Evolutionary conservation across 1,140 invertebrate species (phyloP).

Genomic region (Caerostris darwini): DNA sequence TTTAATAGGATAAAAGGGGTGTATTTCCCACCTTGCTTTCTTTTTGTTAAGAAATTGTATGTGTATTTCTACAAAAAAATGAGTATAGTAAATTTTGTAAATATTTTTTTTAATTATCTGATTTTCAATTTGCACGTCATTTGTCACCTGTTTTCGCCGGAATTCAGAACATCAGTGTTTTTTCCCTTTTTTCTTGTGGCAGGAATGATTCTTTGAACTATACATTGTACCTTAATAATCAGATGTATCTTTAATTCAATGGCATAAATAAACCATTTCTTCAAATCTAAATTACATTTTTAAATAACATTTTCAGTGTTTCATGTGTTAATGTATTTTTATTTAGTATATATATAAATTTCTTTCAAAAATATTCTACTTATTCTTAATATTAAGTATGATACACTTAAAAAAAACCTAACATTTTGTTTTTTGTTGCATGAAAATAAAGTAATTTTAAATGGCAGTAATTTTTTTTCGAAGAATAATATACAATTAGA

Average conservation of each 20-base stretch:
- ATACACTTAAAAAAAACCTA: too few species aligned
- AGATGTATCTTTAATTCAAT: not conserved
- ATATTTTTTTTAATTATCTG: conserved; percentile 20
- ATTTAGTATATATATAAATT: too few species aligned
- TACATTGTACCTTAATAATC: not conserved
- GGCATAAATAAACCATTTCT: not conserved
- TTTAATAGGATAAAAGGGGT: not conserved
- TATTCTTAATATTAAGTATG: too few species aligned
- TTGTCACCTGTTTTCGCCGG: conserved; percentile 1
- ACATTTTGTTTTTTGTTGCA: too few species aligned
- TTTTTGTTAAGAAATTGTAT: conserved; percentile 33
- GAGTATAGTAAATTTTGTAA: conserved; percentile 47
- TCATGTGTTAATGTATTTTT: too few species aligned
- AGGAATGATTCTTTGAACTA: conserved; percentile 4
- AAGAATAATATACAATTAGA: too few species aligned
- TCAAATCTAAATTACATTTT: too few species aligned
- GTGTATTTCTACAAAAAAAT: conserved; percentile 46
- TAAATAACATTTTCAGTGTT: too few species aligned
- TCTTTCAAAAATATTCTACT: too few species aligned
- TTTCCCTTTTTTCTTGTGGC: not conserved
- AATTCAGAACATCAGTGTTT: not conserved
- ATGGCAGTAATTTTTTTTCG: too few species aligned
- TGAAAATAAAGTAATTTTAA: too few species aligned
- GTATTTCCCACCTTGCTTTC: conserved; percentile 20
- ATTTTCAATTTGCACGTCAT: conserved; percentile 13